Conservation (phyloP, 1,140 invertebrate species). For the Temnothorax curvispinosus region DNA sequence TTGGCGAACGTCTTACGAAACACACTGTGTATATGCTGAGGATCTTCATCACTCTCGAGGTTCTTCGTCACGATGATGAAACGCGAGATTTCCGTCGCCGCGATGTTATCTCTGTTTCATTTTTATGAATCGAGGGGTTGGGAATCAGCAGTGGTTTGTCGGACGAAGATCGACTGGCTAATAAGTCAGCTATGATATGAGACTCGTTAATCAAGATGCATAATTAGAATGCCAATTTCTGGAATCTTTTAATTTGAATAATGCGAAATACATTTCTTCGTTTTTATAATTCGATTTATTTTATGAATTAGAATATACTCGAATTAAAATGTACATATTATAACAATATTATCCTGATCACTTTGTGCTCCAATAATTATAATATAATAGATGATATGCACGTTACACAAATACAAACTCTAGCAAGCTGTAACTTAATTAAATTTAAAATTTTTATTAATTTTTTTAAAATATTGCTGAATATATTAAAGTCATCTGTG, state of each 20-base stretch:
- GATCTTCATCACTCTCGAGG: slow-evolving; percentile 38
- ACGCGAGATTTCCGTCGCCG: slow-evolving; percentile 43
- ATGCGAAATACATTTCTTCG: not conserved
- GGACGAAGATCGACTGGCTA: slow-evolving; percentile 20
- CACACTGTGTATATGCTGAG: not conserved
- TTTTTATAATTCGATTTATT: not conserved
- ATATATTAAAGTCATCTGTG: not conserved
- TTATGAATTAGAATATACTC: not conserved
- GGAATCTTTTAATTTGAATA: not conserved
- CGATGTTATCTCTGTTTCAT: slow-evolving; percentile 46
- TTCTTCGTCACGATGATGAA: slow-evolving; percentile 52
- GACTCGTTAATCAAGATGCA: slow-evolving; percentile 13
- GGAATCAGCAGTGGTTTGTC: slow-evolving; percentile 20
- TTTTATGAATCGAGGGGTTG: slow-evolving; percentile 48
- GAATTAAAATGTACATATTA: not conserved
- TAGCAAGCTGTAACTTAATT: not conserved
- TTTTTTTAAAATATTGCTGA: not conserved
- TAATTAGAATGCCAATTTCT: slow-evolving; percentile 3
- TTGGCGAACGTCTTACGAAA: slow-evolving; percentile 20
- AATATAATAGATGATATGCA: not conserved
- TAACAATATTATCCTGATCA: not conserved
- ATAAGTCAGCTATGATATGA: slow-evolving; percentile 19
- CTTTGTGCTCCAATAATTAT: not conserved
- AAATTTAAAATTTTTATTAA: not conserved
- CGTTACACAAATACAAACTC: not conserved